Conservation (phyloP, 2,888 invertebrate species). For the Xylocampa areola region DNA sequence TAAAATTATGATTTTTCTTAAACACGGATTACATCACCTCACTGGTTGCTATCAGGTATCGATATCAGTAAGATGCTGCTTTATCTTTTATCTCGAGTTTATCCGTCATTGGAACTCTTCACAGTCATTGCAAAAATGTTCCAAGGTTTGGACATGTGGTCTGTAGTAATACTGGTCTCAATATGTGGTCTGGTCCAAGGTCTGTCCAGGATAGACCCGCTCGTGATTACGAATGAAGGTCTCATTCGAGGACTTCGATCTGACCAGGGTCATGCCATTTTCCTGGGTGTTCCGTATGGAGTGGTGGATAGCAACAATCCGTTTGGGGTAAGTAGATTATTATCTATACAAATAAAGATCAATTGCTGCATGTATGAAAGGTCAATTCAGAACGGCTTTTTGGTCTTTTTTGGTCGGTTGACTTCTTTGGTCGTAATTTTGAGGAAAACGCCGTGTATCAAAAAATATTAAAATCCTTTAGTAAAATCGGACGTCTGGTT, state of each 20-base stretch:
- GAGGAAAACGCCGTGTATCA: no score
- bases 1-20: no score
- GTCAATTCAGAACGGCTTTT: no score
- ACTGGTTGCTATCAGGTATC: not conserved
- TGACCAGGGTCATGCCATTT: conserved; percentile 52
- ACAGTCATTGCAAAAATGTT: conserved; percentile 1
- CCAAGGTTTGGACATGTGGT: conserved; percentile 2
- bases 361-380: no score
- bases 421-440: no score
- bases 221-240: conserved; percentile 54
- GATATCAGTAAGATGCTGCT: conserved; percentile 3
- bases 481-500: no score
- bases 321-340: conserved; percentile 52
- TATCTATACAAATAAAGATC: not conserved
- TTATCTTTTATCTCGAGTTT: conserved; percentile 4
- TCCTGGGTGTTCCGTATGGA: conserved; percentile 64
- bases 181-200: conserved; percentile 18
- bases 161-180: conserved; percentile 4
- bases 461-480: no score
- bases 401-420: no score
- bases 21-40: not conserved
- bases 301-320: conserved; percentile 49
- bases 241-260: conserved; percentile 52
- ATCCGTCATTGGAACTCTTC: not conserved
- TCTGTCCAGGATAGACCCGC: conserved; percentile 46